Evolutionary conservation across 2,113 vertebrate species (phyloP).

Genomic region (Mustelus asterias): DNA sequence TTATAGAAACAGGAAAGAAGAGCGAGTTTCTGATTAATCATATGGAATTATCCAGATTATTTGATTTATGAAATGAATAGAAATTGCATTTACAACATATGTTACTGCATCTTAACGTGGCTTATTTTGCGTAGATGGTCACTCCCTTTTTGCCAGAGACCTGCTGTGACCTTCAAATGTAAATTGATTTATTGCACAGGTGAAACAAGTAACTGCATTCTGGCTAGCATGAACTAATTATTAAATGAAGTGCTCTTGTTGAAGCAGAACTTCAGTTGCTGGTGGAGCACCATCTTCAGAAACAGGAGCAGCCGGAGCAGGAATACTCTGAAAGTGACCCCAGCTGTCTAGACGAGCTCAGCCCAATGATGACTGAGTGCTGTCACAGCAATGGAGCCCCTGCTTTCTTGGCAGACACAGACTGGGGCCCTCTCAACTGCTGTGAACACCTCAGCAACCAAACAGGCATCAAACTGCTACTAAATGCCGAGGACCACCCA

Average conservation of each 20-base stretch:
- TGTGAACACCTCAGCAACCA: slow-evolving; percentile 55
- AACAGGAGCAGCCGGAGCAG: slow-evolving; percentile 50
- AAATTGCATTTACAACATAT: background rate
- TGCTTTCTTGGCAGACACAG: slow-evolving; percentile 42
- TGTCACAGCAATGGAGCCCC: slow-evolving; percentile 43
- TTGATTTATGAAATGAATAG: background rate
- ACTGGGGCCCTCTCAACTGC: slow-evolving; percentile 57
- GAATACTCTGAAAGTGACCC: slow-evolving; percentile 49
- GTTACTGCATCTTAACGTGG: background rate
- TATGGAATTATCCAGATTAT: background rate
- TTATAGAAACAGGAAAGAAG: background rate
- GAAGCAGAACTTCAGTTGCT: slow-evolving; percentile 38
- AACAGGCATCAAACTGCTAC: slow-evolving; percentile 48
- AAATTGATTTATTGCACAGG: slow-evolving; percentile 18
- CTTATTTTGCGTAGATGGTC: background rate
- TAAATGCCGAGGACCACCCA: slow-evolving; percentile 50
- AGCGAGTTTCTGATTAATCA: background rate
- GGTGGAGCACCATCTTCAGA: slow-evolving; percentile 37
- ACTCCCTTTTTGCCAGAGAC: background rate
- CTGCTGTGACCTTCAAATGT: slow-evolving; percentile 6
- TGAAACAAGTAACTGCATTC: background rate
- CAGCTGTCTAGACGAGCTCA: slow-evolving; percentile 52
- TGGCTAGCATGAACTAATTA: slow-evolving; percentile 22
- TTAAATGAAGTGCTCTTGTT: slow-evolving; percentile 37
- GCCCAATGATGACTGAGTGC: slow-evolving; percentile 54